Conservation (phyloP, 2,113 vertebrate genomes). For the Epinephelus moara region DNA sequence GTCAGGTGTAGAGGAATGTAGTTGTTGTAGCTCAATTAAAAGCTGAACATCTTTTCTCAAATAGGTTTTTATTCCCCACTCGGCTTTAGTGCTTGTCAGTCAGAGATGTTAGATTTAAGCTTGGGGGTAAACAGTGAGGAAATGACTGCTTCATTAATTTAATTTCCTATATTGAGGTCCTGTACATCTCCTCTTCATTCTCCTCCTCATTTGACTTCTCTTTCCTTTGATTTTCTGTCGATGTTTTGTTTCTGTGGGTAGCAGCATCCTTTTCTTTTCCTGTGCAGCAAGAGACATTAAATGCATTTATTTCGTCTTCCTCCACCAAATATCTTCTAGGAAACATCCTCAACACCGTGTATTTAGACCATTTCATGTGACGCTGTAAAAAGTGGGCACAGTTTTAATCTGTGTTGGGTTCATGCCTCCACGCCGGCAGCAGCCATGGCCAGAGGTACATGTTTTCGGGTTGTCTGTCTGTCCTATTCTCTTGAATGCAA, state of each 20-base stretch:
- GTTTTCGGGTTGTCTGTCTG: too few relatives aligned
- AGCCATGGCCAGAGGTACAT: too few relatives aligned
- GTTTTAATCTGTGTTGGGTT: neutral
- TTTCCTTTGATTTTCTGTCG: neutral
- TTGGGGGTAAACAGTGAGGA: neutral
- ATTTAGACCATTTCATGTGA: neutral
- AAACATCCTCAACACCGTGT: neutral
- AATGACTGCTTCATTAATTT: constrained; percentile 11
- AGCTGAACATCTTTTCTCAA: constrained; percentile 20
- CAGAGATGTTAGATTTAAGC: neutral
- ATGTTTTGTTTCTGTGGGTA: neutral
- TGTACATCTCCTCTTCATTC: neutral
- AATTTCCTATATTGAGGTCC: neutral
- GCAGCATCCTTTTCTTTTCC: neutral
- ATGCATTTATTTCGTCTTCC: constrained; percentile 2
- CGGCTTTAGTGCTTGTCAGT: constrained; percentile 17
- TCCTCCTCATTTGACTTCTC: neutral
- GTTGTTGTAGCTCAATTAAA: constrained; percentile 51
- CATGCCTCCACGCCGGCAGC: too few relatives aligned
- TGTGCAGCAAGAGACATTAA: constrained; percentile 23
- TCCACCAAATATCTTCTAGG: constrained; percentile 13
- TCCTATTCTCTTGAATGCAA: too few relatives aligned
- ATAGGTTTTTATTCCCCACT: constrained; percentile 39
- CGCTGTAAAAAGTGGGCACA: neutral
- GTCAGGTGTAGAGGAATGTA: constrained; percentile 14